Evolutionary conservation across 2,888 invertebrate genomes (phyloP).

Genomic region (Drosophila leonis): DNA sequence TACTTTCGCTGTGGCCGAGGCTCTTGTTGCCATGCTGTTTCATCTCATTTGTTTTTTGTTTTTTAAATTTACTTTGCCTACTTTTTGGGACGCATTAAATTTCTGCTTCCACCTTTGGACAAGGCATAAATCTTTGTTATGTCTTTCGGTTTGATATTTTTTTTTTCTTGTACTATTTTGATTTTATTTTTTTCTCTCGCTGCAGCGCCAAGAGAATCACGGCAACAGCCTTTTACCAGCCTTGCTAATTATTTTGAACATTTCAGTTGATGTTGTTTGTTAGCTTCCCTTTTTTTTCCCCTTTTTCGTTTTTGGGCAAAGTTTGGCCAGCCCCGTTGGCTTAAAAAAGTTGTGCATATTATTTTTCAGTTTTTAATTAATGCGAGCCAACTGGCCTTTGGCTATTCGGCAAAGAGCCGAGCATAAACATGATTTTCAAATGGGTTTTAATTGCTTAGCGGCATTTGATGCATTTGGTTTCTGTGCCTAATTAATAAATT

Average conservation of each 20-base stretch:
- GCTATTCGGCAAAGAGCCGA: conserved; percentile 12
- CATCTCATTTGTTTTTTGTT: conserved; percentile 15
- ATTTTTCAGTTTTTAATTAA: conserved; percentile 51
- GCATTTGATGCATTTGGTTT: conserved; percentile 29
- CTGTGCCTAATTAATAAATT: conserved; percentile 34
- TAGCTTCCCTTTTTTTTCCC: neutral
- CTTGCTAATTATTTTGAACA: conserved; percentile 54
- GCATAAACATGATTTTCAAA: conserved; percentile 58
- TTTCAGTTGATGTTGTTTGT: conserved; percentile 35
- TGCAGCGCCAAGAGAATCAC: conserved; percentile 41
- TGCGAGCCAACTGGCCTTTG: conserved; percentile 27
- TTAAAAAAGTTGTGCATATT: conserved; percentile 45
- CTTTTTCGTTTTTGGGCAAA: conserved; percentile 3
- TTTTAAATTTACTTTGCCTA: conserved; percentile 38
- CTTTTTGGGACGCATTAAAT: conserved; percentile 64
- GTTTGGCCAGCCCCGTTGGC: conserved; percentile 23
- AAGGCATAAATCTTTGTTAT: conserved; percentile 76
- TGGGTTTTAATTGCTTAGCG: conserved; percentile 49
- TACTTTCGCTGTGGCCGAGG: conserved; percentile 51
- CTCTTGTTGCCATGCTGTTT: conserved; percentile 16
- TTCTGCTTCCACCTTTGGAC: conserved; percentile 64
- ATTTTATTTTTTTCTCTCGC: neutral
- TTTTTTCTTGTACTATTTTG: neutral
- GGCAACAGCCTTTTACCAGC: conserved; percentile 28
- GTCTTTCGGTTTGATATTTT: conserved; percentile 14